Conservation (phyloP, 2,113 vertebrate genomes). For the Cryptotis parvus region DNA sequence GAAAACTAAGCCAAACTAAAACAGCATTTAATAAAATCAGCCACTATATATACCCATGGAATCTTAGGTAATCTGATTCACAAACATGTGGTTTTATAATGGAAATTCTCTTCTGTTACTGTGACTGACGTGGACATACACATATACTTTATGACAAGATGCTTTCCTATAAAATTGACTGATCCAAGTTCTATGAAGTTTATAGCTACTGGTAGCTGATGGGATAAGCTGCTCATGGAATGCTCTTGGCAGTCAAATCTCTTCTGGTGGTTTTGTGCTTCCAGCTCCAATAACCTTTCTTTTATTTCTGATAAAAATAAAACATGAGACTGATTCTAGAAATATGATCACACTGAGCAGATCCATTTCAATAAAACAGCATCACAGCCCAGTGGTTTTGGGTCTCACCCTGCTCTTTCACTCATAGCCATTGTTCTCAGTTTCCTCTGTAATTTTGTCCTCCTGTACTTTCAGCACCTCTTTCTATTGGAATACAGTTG, state of each 20-base stretch:
- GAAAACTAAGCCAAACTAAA: not conserved
- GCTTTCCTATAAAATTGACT: not conserved
- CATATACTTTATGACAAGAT: not conserved
- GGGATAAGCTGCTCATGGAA: not conserved
- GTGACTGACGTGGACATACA: conserved; percentile 17
- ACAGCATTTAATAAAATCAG: not conserved
- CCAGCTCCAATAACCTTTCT: conserved; percentile 59
- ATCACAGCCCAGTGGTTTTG: not conserved
- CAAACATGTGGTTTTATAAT: not conserved
- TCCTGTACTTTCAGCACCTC: not conserved
- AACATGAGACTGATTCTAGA: conserved; percentile 44
- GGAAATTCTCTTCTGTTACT: not conserved
- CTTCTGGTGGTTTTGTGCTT: conserved; percentile 29
- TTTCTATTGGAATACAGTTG: not conserved
- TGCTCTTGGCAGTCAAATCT: not conserved
- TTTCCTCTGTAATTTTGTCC: not conserved
- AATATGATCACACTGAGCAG: conserved; percentile 72
- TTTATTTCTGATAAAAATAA: conserved; percentile 81
- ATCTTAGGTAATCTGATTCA: not conserved
- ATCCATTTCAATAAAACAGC: conserved; percentile 66
- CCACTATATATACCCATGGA: not conserved
- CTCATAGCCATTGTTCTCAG: not conserved
- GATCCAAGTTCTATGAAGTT: fast-evolving
- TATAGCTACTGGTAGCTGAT: not conserved
- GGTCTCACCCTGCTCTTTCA: conserved; percentile 1